phyloP scores from a whole-genome alignment of 2,797 vertebrate genomes.

The Lithobates pipiens region DNA sequence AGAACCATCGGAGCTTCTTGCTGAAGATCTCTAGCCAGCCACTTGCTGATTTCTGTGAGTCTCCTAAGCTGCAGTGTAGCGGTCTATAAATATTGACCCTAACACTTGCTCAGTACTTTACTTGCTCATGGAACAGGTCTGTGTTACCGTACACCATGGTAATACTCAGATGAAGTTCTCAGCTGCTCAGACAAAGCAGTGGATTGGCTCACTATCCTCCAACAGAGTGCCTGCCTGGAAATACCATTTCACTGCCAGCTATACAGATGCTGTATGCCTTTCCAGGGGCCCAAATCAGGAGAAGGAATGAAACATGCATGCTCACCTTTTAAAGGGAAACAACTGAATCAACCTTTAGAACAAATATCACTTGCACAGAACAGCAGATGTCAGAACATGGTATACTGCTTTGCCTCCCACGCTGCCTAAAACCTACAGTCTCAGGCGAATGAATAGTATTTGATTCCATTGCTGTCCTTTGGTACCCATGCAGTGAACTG shows the following conservation, averaged over 20 bases:
- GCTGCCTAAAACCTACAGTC: not conserved
- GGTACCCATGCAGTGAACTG: slow-evolving; percentile 37
- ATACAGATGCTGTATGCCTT: slow-evolving; percentile 73
- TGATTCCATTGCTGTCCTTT: slow-evolving; percentile 13
- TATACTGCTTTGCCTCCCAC: slow-evolving; percentile 20
- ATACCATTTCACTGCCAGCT: slow-evolving; percentile 74
- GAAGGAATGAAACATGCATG: slow-evolving; percentile 64
- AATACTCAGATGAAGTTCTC: slow-evolving; percentile 72
- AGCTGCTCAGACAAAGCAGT: slow-evolving; percentile 80
- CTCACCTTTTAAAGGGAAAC: slow-evolving; percentile 46
- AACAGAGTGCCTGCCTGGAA: slow-evolving; percentile 75
- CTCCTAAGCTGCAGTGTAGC: slow-evolving; percentile 63
- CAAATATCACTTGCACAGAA: slow-evolving; percentile 9
- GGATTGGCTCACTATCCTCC: slow-evolving; percentile 69
- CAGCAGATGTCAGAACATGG: slow-evolving; percentile 6
- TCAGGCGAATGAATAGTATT: not conserved
- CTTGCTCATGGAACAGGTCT: slow-evolving; percentile 73
- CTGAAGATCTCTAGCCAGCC: slow-evolving; percentile 43
- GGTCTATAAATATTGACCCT: slow-evolving; percentile 81
- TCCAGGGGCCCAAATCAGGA: slow-evolving; percentile 69
- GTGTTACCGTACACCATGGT: slow-evolving; percentile 75
- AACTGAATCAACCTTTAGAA: not conserved
- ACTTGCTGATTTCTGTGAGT: slow-evolving; percentile 42
- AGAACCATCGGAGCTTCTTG: slow-evolving; percentile 30
- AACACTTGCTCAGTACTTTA: slow-evolving; percentile 72